Evolutionary conservation across 2,113 vertebrate species (phyloP), one percentile per base, ranked within the genome.

Genomic region (Apus apus): DNA sequence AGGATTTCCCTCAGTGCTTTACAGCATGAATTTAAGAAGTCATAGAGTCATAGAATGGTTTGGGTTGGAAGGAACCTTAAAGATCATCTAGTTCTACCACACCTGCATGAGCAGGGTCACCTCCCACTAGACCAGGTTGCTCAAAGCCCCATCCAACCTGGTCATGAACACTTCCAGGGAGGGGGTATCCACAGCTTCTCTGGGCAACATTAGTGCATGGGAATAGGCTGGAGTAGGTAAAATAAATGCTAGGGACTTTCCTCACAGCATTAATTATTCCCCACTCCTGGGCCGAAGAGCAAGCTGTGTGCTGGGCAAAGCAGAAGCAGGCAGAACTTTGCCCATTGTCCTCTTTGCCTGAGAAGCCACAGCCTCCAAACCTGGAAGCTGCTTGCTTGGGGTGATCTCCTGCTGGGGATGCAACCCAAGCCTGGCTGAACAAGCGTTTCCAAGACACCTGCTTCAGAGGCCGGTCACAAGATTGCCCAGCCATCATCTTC

Each of bases 391-490:
- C 53, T 76, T 43, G 29, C 72, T 58, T 2, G 1, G 43, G 15
- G 43, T 0, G 0, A 20, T 50, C 51, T 58, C 29, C 11, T 0
- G 2, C 15, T 1, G 4, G 45, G 43, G 45, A 34, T 51, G 34
- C 83, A 66, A 34, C 23, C 72, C 2, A 1, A 85, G 53, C 45
- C 62, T 86, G 61, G 19, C 71, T 66, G 43, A 57, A 40, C 51
- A 29, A 40, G 12, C 15, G 11, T 51, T 76, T 51, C 72, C 3
- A 1, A 43, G 34, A 76, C 25, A 26, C 10, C 22, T 4, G 9
- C 18, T 17, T 60, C 62, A 76, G 13, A 25, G 51, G 25, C 13
- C 2, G 0, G 53, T 9, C 16, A 43, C 25, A 51, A 60, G 36
- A 34, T 51, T 11, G 4, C 36, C 56, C 2, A 1, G 15, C 13